Evolutionary conservation across 2,888 invertebrate genomes (phyloP).

Genomic region (Lacanobia wlatinum): DNA sequence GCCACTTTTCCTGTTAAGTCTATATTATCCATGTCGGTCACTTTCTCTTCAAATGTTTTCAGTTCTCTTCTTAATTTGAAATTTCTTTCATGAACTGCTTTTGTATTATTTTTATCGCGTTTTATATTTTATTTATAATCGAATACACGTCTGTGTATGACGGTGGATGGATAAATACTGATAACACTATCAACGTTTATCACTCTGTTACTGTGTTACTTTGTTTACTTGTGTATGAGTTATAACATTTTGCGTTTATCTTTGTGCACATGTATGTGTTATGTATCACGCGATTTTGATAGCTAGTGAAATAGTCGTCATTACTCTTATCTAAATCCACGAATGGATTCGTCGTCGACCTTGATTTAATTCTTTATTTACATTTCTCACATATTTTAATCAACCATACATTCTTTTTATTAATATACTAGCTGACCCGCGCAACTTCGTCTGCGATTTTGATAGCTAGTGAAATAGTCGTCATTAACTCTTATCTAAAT

Average conservation of each 20-base stretch:
- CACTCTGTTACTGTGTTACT: conserved; percentile 26
- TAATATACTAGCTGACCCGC: too few relatives aligned
- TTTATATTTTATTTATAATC: not conserved
- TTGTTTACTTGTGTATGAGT: conserved; percentile 41
- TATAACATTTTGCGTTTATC: conserved; percentile 32
- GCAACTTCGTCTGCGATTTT: too few relatives aligned
- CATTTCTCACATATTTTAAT: not conserved
- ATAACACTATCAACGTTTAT: conserved; percentile 51
- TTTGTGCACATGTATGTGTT: not conserved
- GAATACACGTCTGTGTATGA: conserved; percentile 9
- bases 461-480: too few relatives aligned
- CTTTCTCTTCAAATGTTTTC: not conserved
- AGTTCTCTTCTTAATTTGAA: not conserved
- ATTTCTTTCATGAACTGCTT: not conserved
- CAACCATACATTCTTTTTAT: too few relatives aligned
- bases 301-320: not conserved
- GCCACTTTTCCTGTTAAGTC: conserved; percentile 75
- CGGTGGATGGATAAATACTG: conserved; percentile 37
- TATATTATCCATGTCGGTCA: conserved; percentile 67
- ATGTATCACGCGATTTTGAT: not conserved
- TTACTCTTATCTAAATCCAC: conserved; percentile 10
- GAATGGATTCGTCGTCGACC: not conserved
- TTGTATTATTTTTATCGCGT: conserved; percentile 9
- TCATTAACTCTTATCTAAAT: conserved; percentile 3
- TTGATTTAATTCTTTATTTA: not conserved